Conservation (phyloP, 2,888 invertebrate species). For the Stenurella melanura region DNA sequence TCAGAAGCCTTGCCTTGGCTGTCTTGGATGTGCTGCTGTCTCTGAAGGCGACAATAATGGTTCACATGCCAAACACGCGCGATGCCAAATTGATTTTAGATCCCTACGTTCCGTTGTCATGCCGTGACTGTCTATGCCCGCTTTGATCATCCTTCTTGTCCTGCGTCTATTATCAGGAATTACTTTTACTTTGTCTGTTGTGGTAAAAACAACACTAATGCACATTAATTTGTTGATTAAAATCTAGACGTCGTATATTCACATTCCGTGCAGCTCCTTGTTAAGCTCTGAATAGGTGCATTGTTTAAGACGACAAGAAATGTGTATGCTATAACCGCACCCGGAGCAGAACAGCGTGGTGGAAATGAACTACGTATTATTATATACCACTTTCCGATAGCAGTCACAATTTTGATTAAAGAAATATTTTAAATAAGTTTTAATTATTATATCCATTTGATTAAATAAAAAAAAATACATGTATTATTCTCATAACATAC, state of each 20-base stretch:
- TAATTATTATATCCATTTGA: too few relatives aligned
- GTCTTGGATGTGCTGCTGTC: conserved; percentile 34
- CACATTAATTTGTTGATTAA: not conserved
- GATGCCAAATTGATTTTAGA: conserved; percentile 42
- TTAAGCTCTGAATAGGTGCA: too few relatives aligned
- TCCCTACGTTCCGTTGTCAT: conserved; percentile 30
- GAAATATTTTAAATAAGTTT: too few relatives aligned
- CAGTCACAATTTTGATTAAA: too few relatives aligned
- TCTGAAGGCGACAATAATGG: conserved; percentile 43
- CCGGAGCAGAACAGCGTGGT: too few relatives aligned
- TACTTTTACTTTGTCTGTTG: conserved; percentile 14
- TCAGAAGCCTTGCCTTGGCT: conserved; percentile 24
- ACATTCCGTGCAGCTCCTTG: too few relatives aligned
- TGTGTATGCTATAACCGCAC: too few relatives aligned
- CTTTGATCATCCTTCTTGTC: conserved; percentile 24
- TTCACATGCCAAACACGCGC: conserved; percentile 40
- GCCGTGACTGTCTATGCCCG: conserved; percentile 18
- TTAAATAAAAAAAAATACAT: too few relatives aligned
- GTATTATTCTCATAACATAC: too few relatives aligned
- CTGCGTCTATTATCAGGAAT: conserved; percentile 15
- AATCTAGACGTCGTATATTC: not conserved
- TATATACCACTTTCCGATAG: too few relatives aligned
- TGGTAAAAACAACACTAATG: conserved; percentile 2
- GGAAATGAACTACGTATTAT: too few relatives aligned
- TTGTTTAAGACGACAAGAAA: too few relatives aligned